A percentile compares a stretch with the other conserved stretches of the same genome.
Evolutionary conservation across 2,113 vertebrate genomes (phyloP).

Genomic region (Antechinus flavipes): DNA sequence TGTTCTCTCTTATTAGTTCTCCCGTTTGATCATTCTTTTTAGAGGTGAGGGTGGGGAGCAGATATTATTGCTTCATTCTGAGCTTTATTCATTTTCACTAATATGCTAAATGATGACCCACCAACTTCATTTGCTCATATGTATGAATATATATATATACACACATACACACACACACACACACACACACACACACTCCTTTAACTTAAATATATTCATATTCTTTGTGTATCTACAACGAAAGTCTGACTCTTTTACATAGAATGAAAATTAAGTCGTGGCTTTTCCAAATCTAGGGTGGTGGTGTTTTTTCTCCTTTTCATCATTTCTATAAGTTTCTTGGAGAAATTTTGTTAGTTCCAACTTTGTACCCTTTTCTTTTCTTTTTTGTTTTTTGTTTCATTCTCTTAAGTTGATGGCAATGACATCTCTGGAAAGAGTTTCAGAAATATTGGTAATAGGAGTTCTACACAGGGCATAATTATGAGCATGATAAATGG

Average conservation of each 20-base stretch:
- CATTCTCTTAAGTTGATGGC: slow-evolving; percentile 96
- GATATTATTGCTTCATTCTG: neutral
- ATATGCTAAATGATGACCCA: neutral
- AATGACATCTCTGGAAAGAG: slow-evolving; percentile 95
- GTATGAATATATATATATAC: neutral
- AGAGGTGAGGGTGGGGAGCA: too few relatives aligned
- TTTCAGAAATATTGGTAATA: slow-evolving; percentile 95
- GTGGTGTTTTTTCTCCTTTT: slow-evolving; percentile 88
- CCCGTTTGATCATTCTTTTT: neutral
- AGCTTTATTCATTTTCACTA: neutral
- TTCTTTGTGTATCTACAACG: neutral
- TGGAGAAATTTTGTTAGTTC: slow-evolving; percentile 96
- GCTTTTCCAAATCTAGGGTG: slow-evolving; percentile 84
- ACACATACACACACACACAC: too few relatives aligned
- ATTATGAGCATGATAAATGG: slow-evolving; percentile 97
- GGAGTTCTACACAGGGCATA: slow-evolving; percentile 98
- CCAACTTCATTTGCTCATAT: neutral
- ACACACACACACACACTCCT: neutral
- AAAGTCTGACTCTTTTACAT: slow-evolving; percentile 88
- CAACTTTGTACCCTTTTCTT: slow-evolving; percentile 93
- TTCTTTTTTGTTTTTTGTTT: slow-evolving; percentile 93
- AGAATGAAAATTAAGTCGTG: slow-evolving; percentile 90
- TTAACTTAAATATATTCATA: neutral
- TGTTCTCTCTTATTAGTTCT: neutral
- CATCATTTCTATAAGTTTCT: slow-evolving; percentile 97